A percentile compares a stretch with the other conserved stretches of the same genome.
Evolutionary conservation across 2,888 invertebrate genomes (phyloP).

Genomic region (Scrobipalpa atriplicella): DNA sequence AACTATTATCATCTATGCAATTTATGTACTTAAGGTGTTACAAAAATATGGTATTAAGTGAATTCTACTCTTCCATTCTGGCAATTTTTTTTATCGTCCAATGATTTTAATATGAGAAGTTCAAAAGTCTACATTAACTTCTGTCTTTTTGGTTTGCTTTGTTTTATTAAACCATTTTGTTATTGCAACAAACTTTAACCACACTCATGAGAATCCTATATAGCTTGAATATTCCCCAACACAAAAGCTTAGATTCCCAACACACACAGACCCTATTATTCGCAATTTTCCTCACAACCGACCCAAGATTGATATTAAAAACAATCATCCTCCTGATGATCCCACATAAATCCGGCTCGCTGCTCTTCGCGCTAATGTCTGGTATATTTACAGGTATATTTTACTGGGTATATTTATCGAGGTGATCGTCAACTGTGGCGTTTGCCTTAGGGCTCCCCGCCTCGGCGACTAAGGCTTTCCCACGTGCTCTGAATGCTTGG

Average conservation of each 20-base stretch:
- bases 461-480: constrained; percentile 68
- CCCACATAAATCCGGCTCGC: constrained; percentile 51
- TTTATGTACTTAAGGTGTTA: no score
- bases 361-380: constrained; percentile 74
- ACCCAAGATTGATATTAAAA: constrained; percentile 36
- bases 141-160: no score
- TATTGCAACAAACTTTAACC: no score
- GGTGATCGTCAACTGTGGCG: constrained; percentile 78
- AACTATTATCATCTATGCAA: neutral
- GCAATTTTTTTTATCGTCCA: no score
- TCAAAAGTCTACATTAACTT: no score
- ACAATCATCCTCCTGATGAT: constrained; percentile 42
- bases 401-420: constrained; percentile 70
- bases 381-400: constrained; percentile 62
- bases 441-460: constrained; percentile 73
- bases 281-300: constrained; percentile 29
- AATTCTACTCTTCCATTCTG: no score
- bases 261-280: constrained; percentile 7
- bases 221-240: no score
- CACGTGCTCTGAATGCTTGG: constrained; percentile 80
- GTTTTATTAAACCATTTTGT: no score
- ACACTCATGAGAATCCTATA: no score
- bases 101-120: no score
- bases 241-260: constrained; percentile 14
- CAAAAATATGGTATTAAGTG: no score